Evolutionary conservation across 2,888 invertebrate genomes (phyloP).

Genomic region (Cantharis flavilabris): DNA sequence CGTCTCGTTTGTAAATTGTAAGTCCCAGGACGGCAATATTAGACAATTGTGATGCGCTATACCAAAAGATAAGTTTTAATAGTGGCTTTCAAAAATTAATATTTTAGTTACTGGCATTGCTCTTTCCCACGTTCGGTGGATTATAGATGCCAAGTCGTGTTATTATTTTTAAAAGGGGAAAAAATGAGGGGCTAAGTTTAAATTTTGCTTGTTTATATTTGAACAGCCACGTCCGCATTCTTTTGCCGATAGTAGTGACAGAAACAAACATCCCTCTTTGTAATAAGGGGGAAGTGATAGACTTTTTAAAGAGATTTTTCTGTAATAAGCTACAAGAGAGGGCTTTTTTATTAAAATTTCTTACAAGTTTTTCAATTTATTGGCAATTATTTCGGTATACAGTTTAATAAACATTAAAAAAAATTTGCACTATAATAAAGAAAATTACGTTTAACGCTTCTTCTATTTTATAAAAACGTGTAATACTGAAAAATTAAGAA

Average conservation of each 20-base stretch:
- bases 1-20: neutral
- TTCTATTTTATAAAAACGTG: neutral
- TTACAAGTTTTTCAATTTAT: neutral
- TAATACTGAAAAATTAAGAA: slow-evolving; percentile 1
- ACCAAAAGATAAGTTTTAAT: neutral
- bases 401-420: neutral
- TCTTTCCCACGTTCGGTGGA: neutral
- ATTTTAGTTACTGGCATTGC: neutral
- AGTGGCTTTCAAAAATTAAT: neutral
- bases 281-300: neutral
- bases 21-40: neutral
- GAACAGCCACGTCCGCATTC: neutral
- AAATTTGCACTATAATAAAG: neutral
- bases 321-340: neutral
- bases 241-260: neutral
- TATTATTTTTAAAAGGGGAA: neutral
- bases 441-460: too few relatives aligned
- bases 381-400: neutral
- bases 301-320: neutral
- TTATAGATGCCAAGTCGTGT: neutral
- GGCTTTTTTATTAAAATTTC: neutral
- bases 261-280: neutral
- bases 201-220: neutral
- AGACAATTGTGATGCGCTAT: neutral
- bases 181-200: neutral